Evolutionary conservation across 2,113 vertebrate species (phyloP), one percentile per base, ranked within the genome.

Genomic region (Takifugu bimaculatus): DNA sequence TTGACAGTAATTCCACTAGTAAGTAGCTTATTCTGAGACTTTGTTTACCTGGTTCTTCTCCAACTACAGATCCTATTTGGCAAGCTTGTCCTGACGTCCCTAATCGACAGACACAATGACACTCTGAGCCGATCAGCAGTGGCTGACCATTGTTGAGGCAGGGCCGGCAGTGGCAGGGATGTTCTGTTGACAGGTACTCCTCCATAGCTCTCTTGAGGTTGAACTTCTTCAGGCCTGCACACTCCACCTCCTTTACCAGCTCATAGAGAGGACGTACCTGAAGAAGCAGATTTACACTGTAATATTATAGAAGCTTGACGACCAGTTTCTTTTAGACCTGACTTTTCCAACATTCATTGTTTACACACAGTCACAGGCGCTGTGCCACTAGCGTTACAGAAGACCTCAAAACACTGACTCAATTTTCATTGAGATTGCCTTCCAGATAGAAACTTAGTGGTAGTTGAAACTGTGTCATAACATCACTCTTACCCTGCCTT

Each of bases 241-340:
- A 98, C 15, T 92, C 87, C 6, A 97, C 94, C 73, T 95, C 95
- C 76, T 96, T 97, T 61, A 98, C 93, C 86, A 98, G 88, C 79
- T 97, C 93, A 29, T 93, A 91, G 15, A 98, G 78, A 2, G 95
- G 94, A 6, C 82, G 89, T 65, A 96, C 80, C 96, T 98, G 65
- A 4, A 42, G 27, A 4, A 26, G 42, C 57, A 50, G 4, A 1
- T 13, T 20, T 20, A 20, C 20, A 20, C 20, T 20, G 20, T 20
- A 20, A 20, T 20, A 20, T 20, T 20, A 54, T 13, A 54, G 6
- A 29, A 54, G 12, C 12, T 48, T 43, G 42, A 6, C 42, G 5
- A 12, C 42, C 42, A 9, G 42, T 6, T 43, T 43, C 13, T 43
- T 43, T 43, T 2, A 9, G 6, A 1, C 2, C 42, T 43, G 42